These are phyloP conservation scores for Sepioteuthis lessoniana DNA, from an alignment of 2,888 invertebrate species.

Conservation along the genomic window DNA sequence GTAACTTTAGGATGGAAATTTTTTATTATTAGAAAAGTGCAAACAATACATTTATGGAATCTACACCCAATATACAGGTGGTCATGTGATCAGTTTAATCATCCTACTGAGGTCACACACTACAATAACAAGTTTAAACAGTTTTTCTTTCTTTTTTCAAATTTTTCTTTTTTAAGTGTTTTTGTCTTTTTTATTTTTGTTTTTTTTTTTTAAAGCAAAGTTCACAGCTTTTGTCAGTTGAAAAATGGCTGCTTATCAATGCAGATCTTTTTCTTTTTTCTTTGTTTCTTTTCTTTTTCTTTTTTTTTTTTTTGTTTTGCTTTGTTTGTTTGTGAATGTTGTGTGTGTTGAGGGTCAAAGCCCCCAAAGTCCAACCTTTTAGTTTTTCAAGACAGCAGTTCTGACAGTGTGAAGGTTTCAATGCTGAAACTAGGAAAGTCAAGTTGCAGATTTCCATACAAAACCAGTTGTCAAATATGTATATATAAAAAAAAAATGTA, in stretches of 20 bases:
- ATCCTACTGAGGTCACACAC: conserved; percentile 40
- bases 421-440: conserved; percentile 33
- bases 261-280: not conserved
- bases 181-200: not conserved
- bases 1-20: conserved; percentile 24
- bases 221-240: conserved; percentile 33
- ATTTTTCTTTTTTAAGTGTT: not conserved
- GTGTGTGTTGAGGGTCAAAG: not conserved
- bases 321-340: not conserved
- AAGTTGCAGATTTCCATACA: conserved; percentile 10
- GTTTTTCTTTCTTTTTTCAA: not conserved
- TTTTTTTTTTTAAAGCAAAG: not conserved
- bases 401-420: conserved; percentile 33
- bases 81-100: conserved; percentile 44
- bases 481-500: not conserved
- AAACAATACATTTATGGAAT: conserved; percentile 40
- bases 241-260: not conserved
- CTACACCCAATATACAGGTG: conserved; percentile 39
- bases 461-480: not conserved
- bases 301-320: no score
- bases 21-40: conserved; percentile 47
- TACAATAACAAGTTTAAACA: not conserved
- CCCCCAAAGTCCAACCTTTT: not conserved
- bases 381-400: conserved; percentile 33
- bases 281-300: not conserved